phyloP scores from a whole-genome alignment of 2,113 vertebrate genomes.

The Pteruthius melanotis region DNA sequence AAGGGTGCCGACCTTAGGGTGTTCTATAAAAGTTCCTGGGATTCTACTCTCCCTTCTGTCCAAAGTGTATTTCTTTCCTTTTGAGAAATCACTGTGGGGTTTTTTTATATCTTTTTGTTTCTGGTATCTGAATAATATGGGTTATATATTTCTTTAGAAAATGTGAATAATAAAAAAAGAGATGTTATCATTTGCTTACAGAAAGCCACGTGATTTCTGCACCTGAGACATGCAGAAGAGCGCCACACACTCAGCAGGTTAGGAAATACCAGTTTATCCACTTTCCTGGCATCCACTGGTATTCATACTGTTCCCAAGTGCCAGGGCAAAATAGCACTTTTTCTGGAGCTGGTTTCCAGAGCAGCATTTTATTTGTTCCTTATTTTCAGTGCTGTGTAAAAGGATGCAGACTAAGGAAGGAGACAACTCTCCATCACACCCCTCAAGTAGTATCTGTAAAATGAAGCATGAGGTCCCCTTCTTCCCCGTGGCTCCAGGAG shows the following conservation, averaged over 20 bases:
- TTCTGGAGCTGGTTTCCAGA: not conserved
- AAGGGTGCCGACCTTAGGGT: accelerated
- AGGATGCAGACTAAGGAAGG: not conserved
- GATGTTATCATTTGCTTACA: not conserved
- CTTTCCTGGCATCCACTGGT: not conserved
- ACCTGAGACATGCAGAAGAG: not conserved
- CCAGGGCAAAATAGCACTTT: not conserved
- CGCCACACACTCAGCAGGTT: not conserved
- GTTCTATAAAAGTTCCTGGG: not conserved
- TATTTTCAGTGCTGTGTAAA: not conserved
- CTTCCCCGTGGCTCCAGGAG: not conserved
- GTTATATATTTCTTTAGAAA: not conserved
- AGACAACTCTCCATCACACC: not conserved
- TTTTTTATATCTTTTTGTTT: not conserved
- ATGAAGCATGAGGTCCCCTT: not conserved
- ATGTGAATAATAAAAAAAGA: not conserved
- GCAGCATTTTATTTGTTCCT: not conserved
- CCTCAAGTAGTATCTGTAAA: not conserved
- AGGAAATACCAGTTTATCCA: not conserved
- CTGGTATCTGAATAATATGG: not conserved
- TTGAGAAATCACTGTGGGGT: accelerated
- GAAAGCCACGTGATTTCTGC: not conserved
- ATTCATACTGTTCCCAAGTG: not conserved
- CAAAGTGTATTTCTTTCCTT: not conserved
- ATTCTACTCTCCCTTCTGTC: not conserved